phyloP scores from a whole-genome alignment of 2,888 invertebrate species.

The Hesperia comma region DNA sequence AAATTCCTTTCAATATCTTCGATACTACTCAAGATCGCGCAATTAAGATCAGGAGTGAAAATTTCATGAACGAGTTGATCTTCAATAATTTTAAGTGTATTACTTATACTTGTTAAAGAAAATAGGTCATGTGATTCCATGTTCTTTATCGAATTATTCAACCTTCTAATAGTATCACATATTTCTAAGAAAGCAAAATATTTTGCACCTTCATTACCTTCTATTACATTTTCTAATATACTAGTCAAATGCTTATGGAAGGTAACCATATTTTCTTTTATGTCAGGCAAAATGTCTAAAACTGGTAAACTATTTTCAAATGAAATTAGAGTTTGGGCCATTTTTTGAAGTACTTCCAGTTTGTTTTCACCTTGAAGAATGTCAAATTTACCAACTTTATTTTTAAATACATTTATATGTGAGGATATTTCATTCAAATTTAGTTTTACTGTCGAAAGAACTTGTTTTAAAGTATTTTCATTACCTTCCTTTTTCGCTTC shows the following conservation, averaged over 20 bases:
- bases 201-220: constrained; percentile 73
- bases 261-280: constrained; percentile 62
- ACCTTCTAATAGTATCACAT: constrained; percentile 68
- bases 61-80: constrained; percentile 59
- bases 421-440: constrained; percentile 66
- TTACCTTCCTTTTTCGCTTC: constrained; percentile 59
- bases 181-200: constrained; percentile 70
- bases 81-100: constrained; percentile 66
- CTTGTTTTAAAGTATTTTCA: constrained; percentile 59
- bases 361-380: constrained; percentile 75
- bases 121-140: constrained; percentile 59
- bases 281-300: constrained; percentile 57
- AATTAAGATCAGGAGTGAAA: constrained; percentile 67
- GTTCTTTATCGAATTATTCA: constrained; percentile 64
- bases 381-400: constrained; percentile 66
- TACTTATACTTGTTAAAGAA: constrained; percentile 64
- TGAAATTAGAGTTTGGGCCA: constrained; percentile 74
- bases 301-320: constrained; percentile 70
- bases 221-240: constrained; percentile 83
- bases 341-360: constrained; percentile 71
- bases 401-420: constrained; percentile 62
- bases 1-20: constrained; percentile 59
- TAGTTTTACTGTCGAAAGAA: constrained; percentile 61
- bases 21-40: constrained; percentile 60
- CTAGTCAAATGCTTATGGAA: constrained; percentile 82